phyloP scores from a whole-genome alignment of 1,140 invertebrate genomes.

The Solenopsis fugax region DNA sequence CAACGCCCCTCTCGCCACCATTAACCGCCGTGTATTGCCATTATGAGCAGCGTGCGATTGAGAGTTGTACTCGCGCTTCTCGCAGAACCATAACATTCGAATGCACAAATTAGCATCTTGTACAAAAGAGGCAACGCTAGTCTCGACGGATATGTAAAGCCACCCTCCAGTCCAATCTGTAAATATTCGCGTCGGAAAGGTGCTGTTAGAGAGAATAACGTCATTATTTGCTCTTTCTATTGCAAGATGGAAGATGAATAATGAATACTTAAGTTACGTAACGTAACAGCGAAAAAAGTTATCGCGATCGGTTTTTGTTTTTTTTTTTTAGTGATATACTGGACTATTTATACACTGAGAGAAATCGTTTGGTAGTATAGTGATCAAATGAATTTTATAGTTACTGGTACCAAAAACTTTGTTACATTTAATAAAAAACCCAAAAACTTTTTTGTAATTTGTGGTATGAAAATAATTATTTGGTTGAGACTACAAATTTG shows the following conservation, averaged over 20 bases:
- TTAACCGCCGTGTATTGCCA: constrained; percentile 67
- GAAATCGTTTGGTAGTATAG: too few relatives aligned
- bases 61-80: constrained; percentile 36
- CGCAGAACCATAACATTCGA: background rate
- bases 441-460: too few relatives aligned
- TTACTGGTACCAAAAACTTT: too few relatives aligned
- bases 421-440: too few relatives aligned
- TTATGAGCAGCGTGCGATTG: constrained; percentile 35
- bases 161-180: background rate
- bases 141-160: background rate
- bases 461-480: too few relatives aligned
- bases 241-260: background rate
- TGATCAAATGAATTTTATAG: too few relatives aligned
- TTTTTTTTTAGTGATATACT: background rate
- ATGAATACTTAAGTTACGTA: background rate
- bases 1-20: constrained; percentile 77
- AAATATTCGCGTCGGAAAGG: background rate
- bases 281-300: background rate
- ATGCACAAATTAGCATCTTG: constrained; percentile 29
- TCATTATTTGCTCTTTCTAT: constrained; percentile 15
- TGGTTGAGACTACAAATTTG: too few relatives aligned
- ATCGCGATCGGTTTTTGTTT: background rate
- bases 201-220: background rate
- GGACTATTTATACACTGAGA: background rate
- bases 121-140: background rate